A percentile compares a stretch with the other conserved stretches of the same genome.
phyloP scores from a whole-genome alignment of 2,888 invertebrate species.

The Caenorhabditis japonica region DNA sequence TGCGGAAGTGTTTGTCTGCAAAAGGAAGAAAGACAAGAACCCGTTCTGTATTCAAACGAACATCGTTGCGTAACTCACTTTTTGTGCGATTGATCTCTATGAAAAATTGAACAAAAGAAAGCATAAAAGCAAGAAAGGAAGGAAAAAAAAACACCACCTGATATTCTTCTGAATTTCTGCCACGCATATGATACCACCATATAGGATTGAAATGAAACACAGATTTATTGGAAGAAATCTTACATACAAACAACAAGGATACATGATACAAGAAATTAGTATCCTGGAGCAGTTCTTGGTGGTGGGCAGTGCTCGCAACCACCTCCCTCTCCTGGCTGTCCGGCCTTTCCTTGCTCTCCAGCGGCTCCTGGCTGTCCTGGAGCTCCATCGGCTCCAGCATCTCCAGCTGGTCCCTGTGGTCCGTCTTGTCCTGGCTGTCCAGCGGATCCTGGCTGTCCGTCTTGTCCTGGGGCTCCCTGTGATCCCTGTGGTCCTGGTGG shows the following conservation, averaged over 20 bases:
- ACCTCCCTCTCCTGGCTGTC: constrained; percentile 61
- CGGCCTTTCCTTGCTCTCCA: constrained; percentile 58
- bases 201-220: constrained; percentile 3
- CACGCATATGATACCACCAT: too few relatives aligned
- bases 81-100: constrained; percentile 22
- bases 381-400: constrained; percentile 57
- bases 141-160: too few relatives aligned
- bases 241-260: constrained; percentile 46
- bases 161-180: too few relatives aligned
- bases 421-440: constrained; percentile 64
- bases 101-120: too few relatives aligned
- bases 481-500: constrained; percentile 64
- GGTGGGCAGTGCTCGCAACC: constrained; percentile 67
- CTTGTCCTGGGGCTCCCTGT: constrained; percentile 59
- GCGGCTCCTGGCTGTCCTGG: constrained; percentile 61
- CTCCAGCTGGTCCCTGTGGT: constrained; percentile 61
- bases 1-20: constrained; percentile 23
- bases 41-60: constrained; percentile 16
- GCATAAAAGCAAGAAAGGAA: too few relatives aligned
- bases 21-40: constrained; percentile 1
- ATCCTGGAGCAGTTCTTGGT: constrained; percentile 67
- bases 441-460: constrained; percentile 58
- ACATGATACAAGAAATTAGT: constrained; percentile 35
- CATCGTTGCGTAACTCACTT: constrained; percentile 32
- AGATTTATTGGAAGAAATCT: constrained; percentile 8